phyloP scores from a whole-genome alignment of 2,113 vertebrate species.

The Chamaetylas fuelleborni region DNA sequence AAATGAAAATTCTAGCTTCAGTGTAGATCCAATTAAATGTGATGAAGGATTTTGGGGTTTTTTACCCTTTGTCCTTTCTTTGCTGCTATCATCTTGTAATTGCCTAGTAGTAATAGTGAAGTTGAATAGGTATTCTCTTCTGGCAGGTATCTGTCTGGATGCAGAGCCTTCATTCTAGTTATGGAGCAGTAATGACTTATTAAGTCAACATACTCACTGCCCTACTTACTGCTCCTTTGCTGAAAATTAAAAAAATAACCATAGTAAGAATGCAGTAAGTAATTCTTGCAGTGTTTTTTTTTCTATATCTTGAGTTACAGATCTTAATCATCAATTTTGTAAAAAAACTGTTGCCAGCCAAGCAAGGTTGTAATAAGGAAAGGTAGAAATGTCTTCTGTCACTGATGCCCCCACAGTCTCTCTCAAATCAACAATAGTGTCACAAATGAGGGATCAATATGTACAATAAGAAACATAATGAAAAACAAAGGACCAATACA shows the following conservation, averaged over 20 bases:
- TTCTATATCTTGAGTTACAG: not conserved
- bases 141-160: not conserved
- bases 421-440: not conserved
- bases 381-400: not conserved
- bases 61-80: not conserved
- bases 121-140: not conserved
- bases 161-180: not conserved
- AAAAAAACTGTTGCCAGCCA: not conserved
- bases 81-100: not conserved
- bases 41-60: fast-evolving
- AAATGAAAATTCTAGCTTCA: not conserved
- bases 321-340: not conserved
- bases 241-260: not conserved
- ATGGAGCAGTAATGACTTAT: not conserved
- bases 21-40: not conserved
- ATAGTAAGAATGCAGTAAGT: not conserved
- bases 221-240: not conserved
- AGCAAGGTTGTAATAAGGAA: not conserved
- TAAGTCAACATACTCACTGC: not conserved
- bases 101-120: not conserved
- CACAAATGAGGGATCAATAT: not conserved
- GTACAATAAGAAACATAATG: not conserved
- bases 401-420: not conserved
- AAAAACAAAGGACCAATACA: not conserved
- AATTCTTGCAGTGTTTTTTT: not conserved